Evolutionary conservation across 2,888 invertebrate genomes (phyloP), one percentile per base, ranked within the genome.

Genomic region (Agriopis marginaria): DNA sequence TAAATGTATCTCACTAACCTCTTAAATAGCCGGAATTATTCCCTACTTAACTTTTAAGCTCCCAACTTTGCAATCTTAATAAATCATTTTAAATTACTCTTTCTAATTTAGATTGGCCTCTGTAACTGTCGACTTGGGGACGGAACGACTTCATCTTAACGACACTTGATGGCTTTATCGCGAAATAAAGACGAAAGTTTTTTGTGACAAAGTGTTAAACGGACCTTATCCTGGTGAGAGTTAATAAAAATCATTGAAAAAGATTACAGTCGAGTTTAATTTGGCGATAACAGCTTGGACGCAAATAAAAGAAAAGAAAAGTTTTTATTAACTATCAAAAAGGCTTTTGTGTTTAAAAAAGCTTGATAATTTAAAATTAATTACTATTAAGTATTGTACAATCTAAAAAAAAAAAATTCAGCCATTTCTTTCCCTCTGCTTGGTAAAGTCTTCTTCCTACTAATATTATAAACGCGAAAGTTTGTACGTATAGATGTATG

Each of bases 141-240:
- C 63, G 51, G 62, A 78, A 74, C 76, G 72, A 77, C 74, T 68
- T 63, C 66, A 63, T 63, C 65, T 67, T 73, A 68, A 73, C 69
- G 76, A 62, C 75, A 75, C 76, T 78, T 78, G 77, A 78, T 71
- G 74, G 66, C 70, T 75, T 79, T 78, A 79, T 78, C 76, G 74
- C 60, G 68, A 74, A 75, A 78, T 78, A 75, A 78, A 76, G 74
- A 32, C 56, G 54, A 60, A 77, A 79, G 71, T 78, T 77, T 71
- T 72, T 68, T 67, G 64, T 60, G 49, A 62, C 54, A 63, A 69
- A 71, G 66, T 72, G 71, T 73, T 71, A 68, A 73, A 66, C 66
- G 71, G 66, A 64, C 65, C 66, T 68, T 72, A 73, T 66, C 72
- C 53, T 14, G 44, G 45, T 10, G 14, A n/a, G 44, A 62, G 62